Evolutionary conservation across 2,113 vertebrate species (phyloP), one percentile per base, ranked within the genome.

Genomic region (Istiophorus platypterus): DNA sequence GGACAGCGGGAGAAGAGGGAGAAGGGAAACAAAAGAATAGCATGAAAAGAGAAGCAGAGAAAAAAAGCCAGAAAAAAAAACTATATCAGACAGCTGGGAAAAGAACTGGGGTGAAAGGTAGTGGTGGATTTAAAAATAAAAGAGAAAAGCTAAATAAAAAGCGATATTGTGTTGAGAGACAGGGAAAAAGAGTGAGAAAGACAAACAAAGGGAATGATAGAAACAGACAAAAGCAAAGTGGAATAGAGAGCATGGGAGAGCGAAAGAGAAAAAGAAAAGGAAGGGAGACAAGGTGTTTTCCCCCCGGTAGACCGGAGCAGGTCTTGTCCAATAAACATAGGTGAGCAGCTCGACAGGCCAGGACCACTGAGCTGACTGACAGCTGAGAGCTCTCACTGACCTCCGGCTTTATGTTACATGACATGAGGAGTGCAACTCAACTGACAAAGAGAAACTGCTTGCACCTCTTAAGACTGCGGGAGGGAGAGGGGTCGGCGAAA

Each of bases 351-450:
- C 93, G 92, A 92, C 93, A 93, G 89, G 89, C 82, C 90, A 90
- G 85, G 88, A 96, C 89, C 89, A 95, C 92, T 95, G 88, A 85
- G 93, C 92, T 95, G 94, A 92, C 90, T 96, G 95, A 96, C 94
- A 95, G 94, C 92, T 94, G 93, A 94, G 94, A 91, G 87, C 86
- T 78, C 90, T 92, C 87, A 91, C 93, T 92, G 91, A 91, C 91
- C 85, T 91, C 92, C 83, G 92, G 92, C 94, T 95, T 95, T 93
- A 95, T 95, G 95, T 94, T 95, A 97, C 92, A 95, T 95, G 94
- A 96, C 95, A 97, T 82, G 87, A 94, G 89, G 79, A 93, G 91
- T 89, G 92, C 93, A 88, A 92, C 93, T 90, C 80, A 80, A 94
- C 91, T 94, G 88, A 93, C 93, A 93, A 74, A 82, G 82, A 88